Evolutionary conservation across 2,888 invertebrate species (phyloP).

Genomic region (Idaea aversata): DNA sequence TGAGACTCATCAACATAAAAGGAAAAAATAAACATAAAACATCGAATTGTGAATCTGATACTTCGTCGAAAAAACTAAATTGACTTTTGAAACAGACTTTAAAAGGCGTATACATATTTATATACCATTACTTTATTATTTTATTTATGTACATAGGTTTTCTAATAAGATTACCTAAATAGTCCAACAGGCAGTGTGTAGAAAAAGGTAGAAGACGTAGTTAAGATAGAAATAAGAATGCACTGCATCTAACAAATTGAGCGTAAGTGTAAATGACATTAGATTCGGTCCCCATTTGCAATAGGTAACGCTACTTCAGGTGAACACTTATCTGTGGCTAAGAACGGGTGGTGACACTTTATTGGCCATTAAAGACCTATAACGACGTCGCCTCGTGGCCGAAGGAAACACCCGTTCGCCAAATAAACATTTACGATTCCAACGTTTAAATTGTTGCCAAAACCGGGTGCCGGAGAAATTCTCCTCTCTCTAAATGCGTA

Average conservation of each 20-base stretch:
- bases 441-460: slow-evolving; percentile 73
- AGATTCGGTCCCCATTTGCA: slow-evolving; percentile 28
- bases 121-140: neutral
- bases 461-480: slow-evolving; percentile 57
- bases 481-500: slow-evolving; percentile 64
- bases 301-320: slow-evolving; percentile 49
- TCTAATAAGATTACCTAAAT: neutral
- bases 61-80: neutral
- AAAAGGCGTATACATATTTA: too few relatives aligned
- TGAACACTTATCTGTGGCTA: slow-evolving; percentile 58
- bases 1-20: neutral
- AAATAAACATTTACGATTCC: slow-evolving; percentile 76
- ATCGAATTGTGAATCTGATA: neutral
- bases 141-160: neutral
- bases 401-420: slow-evolving; percentile 57
- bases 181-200: slow-evolving; percentile 10
- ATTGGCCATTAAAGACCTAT: slow-evolving; percentile 75
- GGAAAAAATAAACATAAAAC: neutral
- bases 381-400: slow-evolving; percentile 67
- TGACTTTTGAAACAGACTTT: neutral
- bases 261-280: slow-evolving; percentile 18
- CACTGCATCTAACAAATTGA: slow-evolving; percentile 20
- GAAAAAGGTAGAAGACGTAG: neutral
- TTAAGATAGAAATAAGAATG: neutral
- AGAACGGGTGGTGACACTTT: slow-evolving; percentile 69